Evolutionary conservation across 1,140 invertebrate species (phyloP), one percentile per base, ranked within the genome.

Genomic region (Trichomalopsis sarcophagae): DNA sequence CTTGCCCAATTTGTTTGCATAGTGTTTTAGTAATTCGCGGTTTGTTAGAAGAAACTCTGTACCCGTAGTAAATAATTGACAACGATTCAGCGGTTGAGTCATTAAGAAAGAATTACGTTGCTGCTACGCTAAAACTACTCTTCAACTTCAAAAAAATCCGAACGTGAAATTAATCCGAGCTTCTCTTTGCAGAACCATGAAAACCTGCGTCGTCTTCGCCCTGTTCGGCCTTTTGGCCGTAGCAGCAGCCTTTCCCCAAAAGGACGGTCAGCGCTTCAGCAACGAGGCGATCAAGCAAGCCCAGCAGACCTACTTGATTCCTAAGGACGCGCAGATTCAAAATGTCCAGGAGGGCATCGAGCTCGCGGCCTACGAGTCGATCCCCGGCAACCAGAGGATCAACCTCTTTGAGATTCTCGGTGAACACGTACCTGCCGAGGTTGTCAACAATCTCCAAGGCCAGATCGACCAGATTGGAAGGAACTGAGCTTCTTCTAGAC

Each of bases 201-300:
- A 89, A 76, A 71, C 82, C 94, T 83, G 91, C 93, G 86, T 92
- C 30, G 87, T 87, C 9, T n/a, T 62, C 1, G 88, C 94, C 78
- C 84, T 93, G 44, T 84, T 95, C 33, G 88, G 92, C 86, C 80
- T 93, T n/a, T 55, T 94, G 81, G 93, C 94, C 84, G 88, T 91
- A 30, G 94, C 92, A 66, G 88, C 92, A 7, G 95, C 95, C n/a
- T 94, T 94, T 62, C 96, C 0, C 92, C 96, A 96, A 91, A 95
- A 96, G 87, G 97, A 97, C 87, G 97, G 97, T 0, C 95, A 96
- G 33, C 95, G 94, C 80, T 97, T 97, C 92, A 96, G 96, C 84
- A 96, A 97, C 88, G 97, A 97, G 90, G 97, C 97, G n/a, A 97
- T 97, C 89, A 95, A 95, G 82, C 97, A 97, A 92, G 97, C 96